Percentiles rank a stretch among this genome's conserved stretches.
These are phyloP conservation scores for Empidonax traillii DNA, from an alignment of 2,113 vertebrate genomes.

Conservation along the genomic window DNA sequence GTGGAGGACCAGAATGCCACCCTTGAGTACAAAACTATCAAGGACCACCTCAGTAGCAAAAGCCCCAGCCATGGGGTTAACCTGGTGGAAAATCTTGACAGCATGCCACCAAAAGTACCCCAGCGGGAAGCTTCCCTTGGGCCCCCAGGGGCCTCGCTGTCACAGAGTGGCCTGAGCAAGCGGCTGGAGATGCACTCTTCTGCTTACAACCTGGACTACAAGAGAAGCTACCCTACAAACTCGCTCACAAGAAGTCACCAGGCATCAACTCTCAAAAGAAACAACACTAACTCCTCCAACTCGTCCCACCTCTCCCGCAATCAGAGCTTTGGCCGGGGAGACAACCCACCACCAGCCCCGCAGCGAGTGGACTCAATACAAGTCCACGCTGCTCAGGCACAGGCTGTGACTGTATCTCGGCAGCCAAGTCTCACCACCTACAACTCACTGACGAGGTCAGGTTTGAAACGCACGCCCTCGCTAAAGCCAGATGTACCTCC, in stretches of 20 bases:
- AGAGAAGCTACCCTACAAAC: constrained; percentile 84
- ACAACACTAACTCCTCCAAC: constrained; percentile 99
- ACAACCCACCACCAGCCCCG: constrained; percentile 92
- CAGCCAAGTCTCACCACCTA: constrained; percentile 89
- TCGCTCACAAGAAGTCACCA: constrained; percentile 81
- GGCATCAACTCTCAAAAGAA: constrained; percentile 88
- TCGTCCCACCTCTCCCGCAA: constrained; percentile 94
- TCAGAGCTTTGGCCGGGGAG: constrained; percentile 91
- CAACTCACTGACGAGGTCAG: constrained; percentile 89
- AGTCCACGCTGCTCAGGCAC: constrained; percentile 82
- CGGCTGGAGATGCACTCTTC: constrained; percentile 91
- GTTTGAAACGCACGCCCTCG: constrained; percentile 86
- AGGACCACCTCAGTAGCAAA: constrained; percentile 81
- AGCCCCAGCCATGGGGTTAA: constrained; percentile 86
- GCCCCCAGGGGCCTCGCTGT: constrained; percentile 75
- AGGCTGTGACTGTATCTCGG: constrained; percentile 85
- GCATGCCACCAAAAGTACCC: constrained; percentile 91
- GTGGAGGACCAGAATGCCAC: constrained; percentile 92
- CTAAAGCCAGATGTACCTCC: constrained; percentile 97
- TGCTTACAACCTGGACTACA: constrained; percentile 90
- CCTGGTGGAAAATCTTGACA: constrained; percentile 84
- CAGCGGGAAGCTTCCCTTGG: constrained; percentile 94
- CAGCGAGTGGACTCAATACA: constrained; percentile 99
- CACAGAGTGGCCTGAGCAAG: constrained; percentile 90
- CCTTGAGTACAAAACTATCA: constrained; percentile 94